A percentile compares a stretch with the other conserved stretches of the same genome.
Evolutionary conservation across 2,797 vertebrate species (phyloP).

Genomic region (Sandelia bainsii): DNA sequence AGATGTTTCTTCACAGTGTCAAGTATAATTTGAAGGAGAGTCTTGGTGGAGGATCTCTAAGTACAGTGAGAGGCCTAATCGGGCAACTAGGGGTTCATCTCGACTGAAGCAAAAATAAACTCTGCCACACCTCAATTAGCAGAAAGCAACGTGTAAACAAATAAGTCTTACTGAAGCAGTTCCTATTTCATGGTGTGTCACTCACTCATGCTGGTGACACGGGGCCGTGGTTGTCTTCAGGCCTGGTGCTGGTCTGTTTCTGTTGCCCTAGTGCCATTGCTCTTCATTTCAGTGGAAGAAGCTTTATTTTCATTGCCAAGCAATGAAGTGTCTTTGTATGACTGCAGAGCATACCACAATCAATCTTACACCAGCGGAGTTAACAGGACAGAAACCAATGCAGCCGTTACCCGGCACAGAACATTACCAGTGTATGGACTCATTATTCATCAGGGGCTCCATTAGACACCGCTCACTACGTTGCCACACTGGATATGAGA

Average conservation of each 20-base stretch:
- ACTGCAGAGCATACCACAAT: conserved; percentile 76
- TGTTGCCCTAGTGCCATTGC: conserved; percentile 66
- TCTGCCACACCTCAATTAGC: conserved; percentile 80
- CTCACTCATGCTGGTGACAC: conserved; percentile 70
- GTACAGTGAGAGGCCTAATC: conserved; percentile 88
- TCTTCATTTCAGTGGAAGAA: conserved; percentile 78
- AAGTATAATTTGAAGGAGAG: conserved; percentile 99
- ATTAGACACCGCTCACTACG: conserved; percentile 82
- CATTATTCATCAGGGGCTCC: conserved; percentile 86
- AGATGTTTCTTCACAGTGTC: conserved; percentile 99
- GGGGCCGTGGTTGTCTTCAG: conserved; percentile 58
- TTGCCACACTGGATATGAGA: conserved; percentile 70
- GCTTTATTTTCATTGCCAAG: conserved; percentile 84
- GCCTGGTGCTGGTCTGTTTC: conserved; percentile 57
- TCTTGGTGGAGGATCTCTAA: conserved; percentile 84
- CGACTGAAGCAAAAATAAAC: conserved; percentile 74
- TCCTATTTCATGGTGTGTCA: conserved; percentile 82
- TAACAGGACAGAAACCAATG: conserved; percentile 87
- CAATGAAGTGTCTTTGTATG: conserved; percentile 85
- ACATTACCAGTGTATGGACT: conserved; percentile 86
- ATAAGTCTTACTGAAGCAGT: conserved; percentile 70
- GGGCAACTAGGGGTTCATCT: conserved; percentile 72
- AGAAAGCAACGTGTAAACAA: conserved; percentile 81
- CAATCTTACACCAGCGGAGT: conserved; percentile 82
- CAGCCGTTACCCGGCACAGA: conserved; percentile 84